Evolutionary conservation across 2,888 invertebrate species (phyloP).

Genomic region (Zele albiditarsus): DNA sequence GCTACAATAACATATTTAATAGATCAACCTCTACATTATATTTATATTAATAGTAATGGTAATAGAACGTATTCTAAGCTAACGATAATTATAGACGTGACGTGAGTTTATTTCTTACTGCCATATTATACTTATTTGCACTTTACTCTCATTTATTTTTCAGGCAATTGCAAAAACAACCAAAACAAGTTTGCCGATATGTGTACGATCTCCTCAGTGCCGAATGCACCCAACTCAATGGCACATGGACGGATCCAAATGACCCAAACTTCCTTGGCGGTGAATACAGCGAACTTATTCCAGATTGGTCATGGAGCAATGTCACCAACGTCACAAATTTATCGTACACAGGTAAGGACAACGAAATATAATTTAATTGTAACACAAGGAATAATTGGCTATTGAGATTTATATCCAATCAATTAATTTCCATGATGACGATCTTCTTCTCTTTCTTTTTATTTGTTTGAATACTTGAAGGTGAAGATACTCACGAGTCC

Average conservation of each 20-base stretch:
- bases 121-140: not conserved
- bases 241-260: slow-evolving; percentile 70
- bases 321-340: slow-evolving; percentile 63
- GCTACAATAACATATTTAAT: too few relatives aligned
- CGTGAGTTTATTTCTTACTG: not conserved
- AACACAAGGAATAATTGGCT: not conserved
- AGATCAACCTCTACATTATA: too few relatives aligned
- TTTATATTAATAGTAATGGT: too few relatives aligned
- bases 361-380: slow-evolving; percentile 47
- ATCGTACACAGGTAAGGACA: slow-evolving; percentile 54
- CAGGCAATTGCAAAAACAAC: slow-evolving; percentile 85
- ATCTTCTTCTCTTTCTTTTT: not conserved
- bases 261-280: slow-evolving; percentile 72
- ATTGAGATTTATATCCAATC: not conserved
- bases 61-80: too few relatives aligned
- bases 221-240: slow-evolving; percentile 78
- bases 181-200: slow-evolving; percentile 82
- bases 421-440: not conserved
- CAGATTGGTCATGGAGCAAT: slow-evolving; percentile 66
- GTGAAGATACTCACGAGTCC: slow-evolving; percentile 55
- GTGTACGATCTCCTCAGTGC: slow-evolving; percentile 78
- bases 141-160: slow-evolving; percentile 45
- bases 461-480: not conserved
- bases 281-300: slow-evolving; percentile 68
- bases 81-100: too few relatives aligned